Evolutionary conservation across 2,113 vertebrate species (phyloP), one percentile per base, ranked within the genome.

Genomic region (Paramisgurnus dabryanus): DNA sequence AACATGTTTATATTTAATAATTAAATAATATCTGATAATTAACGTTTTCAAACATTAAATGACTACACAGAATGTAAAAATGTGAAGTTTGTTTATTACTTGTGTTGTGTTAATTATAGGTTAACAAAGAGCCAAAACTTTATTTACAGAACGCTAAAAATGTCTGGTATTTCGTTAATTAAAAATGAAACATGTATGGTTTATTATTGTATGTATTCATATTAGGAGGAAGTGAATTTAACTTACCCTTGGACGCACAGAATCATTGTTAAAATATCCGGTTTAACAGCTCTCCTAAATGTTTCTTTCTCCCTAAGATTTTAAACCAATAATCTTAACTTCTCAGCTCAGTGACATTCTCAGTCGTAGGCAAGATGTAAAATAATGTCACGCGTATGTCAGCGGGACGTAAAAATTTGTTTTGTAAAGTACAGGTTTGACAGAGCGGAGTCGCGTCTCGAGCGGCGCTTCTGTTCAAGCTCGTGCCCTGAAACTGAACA

Each of bases 241-340:
- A 88, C 93, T 93, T 87, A 94, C 93, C 93, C 83, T 80, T 91
- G 90, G 34, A 93, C 93, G 86, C 93, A 94, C 81, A 94, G 91
- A 89, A 94, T 93, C 93, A 94, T 93, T 69, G 85, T 86, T 82
- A 39, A 68, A 43, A 75, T 40, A 15, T 63, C 64, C 27, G 18
- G 12, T 72, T 60, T 61, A 55, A 45, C 72, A 71, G 71, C 50
- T 34, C 34, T 34, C 57, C 34, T n/a, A 11, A 70, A 65, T 80
- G 68, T 66, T 81, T 60, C 27, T 58, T 63, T 39, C 76, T 22
- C 80, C 47, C 67, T 60, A 67, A 39, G 27, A 53, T n/a, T 80
- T 63, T 34, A 12, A 15, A 34, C 50, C 22, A 58, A 60, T 15
- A 76, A 58, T 6, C 3, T 11, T 6, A 5, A n/a, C 8, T 41